These are phyloP conservation scores for Gymnocheta viridis DNA, from an alignment of 2,888 invertebrate species.

Conservation along the genomic window DNA sequence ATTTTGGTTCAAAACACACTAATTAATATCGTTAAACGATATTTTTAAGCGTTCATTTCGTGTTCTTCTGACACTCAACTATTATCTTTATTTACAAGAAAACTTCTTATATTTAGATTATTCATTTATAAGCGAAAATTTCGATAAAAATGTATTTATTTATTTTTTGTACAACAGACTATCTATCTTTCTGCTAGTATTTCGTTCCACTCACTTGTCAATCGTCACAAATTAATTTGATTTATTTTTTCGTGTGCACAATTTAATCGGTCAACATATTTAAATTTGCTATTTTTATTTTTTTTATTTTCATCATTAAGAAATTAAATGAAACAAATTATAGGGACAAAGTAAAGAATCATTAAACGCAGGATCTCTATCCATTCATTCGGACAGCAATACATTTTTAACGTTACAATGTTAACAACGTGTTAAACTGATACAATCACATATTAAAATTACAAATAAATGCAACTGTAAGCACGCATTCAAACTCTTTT, in stretches of 20 bases:
- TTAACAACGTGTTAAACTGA: conserved; percentile 68
- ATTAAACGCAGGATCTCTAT: conserved; percentile 11
- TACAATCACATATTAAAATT: conserved; percentile 66
- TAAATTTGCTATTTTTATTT: conserved; percentile 37
- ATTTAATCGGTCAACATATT: conserved; percentile 68
- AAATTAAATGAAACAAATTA: conserved; percentile 37
- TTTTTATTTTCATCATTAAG: conserved; percentile 37
- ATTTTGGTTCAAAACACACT: too few species aligned
- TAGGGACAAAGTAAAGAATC: conserved; percentile 25
- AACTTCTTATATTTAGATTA: too few species aligned
- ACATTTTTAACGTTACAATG: conserved; percentile 45
- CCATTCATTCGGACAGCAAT: not conserved
- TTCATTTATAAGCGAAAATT: too few species aligned
- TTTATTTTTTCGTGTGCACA: conserved; percentile 30
- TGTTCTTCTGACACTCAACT: too few species aligned
- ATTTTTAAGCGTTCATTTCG: too few species aligned
- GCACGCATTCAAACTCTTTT: not conserved
- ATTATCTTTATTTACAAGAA: too few species aligned
- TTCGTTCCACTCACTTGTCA: conserved; percentile 61
- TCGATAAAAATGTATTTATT: not conserved
- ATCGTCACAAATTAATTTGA: conserved; percentile 59
- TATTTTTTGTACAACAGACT: not conserved
- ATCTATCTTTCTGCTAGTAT: conserved; percentile 8
- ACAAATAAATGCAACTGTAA: conserved; percentile 17
- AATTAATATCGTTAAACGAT: too few species aligned